A percentile compares a stretch with the other conserved stretches of the same genome.
Conservation (phyloP, 2,113 vertebrate genomes). For the Nibea coibor region DNA sequence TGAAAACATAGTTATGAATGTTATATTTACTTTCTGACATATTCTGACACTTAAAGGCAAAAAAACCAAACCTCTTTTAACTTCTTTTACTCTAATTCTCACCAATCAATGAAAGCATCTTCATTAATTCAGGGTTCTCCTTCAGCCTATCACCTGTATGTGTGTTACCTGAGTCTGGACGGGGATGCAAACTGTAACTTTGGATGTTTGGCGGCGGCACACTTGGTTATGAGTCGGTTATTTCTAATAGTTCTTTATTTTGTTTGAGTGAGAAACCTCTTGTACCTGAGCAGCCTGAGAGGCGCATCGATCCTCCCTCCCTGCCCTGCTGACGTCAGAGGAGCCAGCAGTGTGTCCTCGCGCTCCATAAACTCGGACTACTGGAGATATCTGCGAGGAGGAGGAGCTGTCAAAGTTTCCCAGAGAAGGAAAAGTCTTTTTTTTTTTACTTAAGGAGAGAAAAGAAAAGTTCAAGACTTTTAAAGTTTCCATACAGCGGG, state of each 20-base stretch:
- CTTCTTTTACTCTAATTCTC: too few species aligned
- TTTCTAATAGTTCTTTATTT: neutral
- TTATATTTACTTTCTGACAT: too few species aligned
- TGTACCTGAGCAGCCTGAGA: conserved; percentile 56
- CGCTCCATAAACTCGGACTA: conserved; percentile 25
- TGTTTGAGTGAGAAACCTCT: neutral
- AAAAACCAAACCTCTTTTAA: too few species aligned
- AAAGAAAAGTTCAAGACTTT: neutral
- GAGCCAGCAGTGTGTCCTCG: conserved; percentile 52
- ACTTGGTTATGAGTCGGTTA: too few species aligned
- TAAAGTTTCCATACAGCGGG: conserved; percentile 25
- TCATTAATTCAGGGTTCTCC: too few species aligned
- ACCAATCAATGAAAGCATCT: too few species aligned
- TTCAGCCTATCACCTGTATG: too few species aligned
- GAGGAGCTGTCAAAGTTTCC: conserved; percentile 84
- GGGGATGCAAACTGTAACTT: too few species aligned
- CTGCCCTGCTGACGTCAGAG: conserved; percentile 76
- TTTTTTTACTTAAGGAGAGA: fast-evolving
- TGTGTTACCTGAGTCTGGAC: too few species aligned
- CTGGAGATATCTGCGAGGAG: conserved; percentile 63
- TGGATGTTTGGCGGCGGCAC: too few species aligned
- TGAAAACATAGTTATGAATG: too few species aligned
- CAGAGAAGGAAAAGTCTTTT: conserved; percentile 37
- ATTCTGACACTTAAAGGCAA: too few species aligned
- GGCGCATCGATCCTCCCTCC: conserved; percentile 60